A percentile compares a stretch with the other conserved stretches of the same genome.
These are phyloP conservation scores for Pangasianodon gigas DNA, from an alignment of 2,113 vertebrate genomes.

Conservation along the genomic window DNA sequence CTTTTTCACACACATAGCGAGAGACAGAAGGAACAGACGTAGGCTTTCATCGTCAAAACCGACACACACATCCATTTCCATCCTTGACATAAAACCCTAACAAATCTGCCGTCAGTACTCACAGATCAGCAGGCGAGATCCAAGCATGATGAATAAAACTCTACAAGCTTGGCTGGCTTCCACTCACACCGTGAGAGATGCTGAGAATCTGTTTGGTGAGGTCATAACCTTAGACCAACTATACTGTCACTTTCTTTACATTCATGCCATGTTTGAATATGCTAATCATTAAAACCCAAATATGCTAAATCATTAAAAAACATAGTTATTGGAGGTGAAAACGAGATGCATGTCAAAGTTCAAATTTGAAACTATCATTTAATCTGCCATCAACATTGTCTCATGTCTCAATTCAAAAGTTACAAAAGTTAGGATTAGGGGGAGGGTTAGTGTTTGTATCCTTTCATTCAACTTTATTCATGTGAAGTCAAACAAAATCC, in stretches of 20 bases:
- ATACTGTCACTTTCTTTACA: neutral
- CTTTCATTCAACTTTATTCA: neutral
- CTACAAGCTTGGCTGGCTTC: neutral
- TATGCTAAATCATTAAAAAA: neutral
- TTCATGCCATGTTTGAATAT: too few relatives aligned
- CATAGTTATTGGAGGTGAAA: neutral
- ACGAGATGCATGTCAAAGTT: neutral
- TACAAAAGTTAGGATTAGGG: neutral
- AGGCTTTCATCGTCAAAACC: slow-evolving; percentile 29
- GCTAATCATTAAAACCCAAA: neutral
- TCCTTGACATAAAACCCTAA: slow-evolving; percentile 20
- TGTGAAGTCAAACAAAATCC: neutral
- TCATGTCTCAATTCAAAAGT: neutral
- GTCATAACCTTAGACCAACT: neutral
- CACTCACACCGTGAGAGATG: neutral
- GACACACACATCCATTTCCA: slow-evolving; percentile 27
- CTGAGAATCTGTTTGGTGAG: neutral
- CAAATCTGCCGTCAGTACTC: slow-evolving; percentile 35
- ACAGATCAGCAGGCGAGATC: slow-evolving; percentile 32
- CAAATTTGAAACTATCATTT: neutral
- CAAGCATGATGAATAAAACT: neutral
- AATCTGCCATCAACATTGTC: neutral
- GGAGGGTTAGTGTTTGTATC: neutral
- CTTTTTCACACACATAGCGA: slow-evolving; percentile 28
- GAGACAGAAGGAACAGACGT: slow-evolving; percentile 14